phyloP scores from a whole-genome alignment of 2,888 invertebrate species.

The Drosophila recens region DNA sequence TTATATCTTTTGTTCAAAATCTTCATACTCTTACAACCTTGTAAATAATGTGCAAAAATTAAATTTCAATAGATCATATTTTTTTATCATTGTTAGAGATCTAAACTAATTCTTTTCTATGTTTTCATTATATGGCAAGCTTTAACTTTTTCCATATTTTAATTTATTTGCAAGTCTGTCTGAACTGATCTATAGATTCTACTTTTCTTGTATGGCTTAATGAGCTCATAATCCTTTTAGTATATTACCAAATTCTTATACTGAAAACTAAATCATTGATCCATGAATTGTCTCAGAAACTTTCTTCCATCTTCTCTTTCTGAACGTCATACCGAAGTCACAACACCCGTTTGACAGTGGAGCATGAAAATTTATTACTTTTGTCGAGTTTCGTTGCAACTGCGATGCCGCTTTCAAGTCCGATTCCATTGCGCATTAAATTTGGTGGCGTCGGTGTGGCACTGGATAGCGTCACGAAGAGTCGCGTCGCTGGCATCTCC shows the following conservation, averaged over 20 bases:
- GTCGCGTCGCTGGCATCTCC: slow-evolving; percentile 41
- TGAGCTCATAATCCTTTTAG: background rate
- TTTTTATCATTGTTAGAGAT: background rate
- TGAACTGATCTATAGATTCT: background rate
- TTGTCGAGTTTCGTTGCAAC: slow-evolving; percentile 30
- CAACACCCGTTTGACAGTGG: slow-evolving; percentile 61
- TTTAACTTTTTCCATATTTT: background rate
- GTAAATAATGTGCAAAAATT: too few relatives aligned
- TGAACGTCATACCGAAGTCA: slow-evolving; percentile 51
- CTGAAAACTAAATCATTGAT: background rate
- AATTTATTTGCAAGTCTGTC: background rate
- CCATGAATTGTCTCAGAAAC: background rate
- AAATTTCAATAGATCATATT: too few relatives aligned
- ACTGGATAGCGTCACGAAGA: slow-evolving; percentile 10
- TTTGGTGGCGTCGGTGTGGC: slow-evolving; percentile 47
- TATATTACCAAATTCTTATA: background rate
- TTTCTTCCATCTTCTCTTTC: background rate
- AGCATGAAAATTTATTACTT: slow-evolving; percentile 73
- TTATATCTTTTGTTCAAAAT: too few relatives aligned
- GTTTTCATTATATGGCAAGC: too few relatives aligned
- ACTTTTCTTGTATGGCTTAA: background rate
- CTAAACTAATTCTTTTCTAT: background rate
- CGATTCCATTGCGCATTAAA: slow-evolving; percentile 71
- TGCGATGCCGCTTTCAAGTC: slow-evolving; percentile 37
- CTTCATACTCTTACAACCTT: too few relatives aligned